phyloP scores from a whole-genome alignment of 2,113 vertebrate genomes.

The Leiothrix lutea region DNA sequence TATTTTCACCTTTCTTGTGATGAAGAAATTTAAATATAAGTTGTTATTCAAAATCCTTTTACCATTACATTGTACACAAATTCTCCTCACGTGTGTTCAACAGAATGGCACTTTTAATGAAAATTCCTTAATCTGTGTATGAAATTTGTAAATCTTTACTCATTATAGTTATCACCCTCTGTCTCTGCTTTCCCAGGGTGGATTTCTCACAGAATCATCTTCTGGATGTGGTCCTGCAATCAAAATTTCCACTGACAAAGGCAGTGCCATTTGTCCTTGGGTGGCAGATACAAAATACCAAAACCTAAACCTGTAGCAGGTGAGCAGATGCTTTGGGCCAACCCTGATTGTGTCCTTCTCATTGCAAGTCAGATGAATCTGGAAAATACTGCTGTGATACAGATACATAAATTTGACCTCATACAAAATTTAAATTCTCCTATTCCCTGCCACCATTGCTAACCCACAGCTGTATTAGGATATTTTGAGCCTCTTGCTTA shows the following conservation, averaged over 20 bases:
- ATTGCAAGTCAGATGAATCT: background rate
- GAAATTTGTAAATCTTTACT: background rate
- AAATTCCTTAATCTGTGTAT: background rate
- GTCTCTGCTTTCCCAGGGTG: background rate
- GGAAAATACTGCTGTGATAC: background rate
- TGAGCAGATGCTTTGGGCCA: background rate
- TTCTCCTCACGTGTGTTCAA: background rate
- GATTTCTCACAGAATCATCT: background rate
- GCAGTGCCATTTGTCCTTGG: background rate
- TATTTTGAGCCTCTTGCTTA: background rate
- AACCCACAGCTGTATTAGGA: background rate
- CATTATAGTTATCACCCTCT: background rate
- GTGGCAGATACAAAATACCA: background rate
- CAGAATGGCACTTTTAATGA: background rate
- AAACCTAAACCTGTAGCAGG: background rate
- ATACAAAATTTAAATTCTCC: background rate
- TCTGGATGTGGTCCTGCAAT: background rate
- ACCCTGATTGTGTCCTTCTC: background rate
- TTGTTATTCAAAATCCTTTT: background rate
- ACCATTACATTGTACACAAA: background rate
- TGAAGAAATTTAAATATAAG: background rate
- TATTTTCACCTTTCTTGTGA: background rate
- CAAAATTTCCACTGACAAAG: background rate
- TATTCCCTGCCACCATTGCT: background rate
- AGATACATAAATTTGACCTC: background rate